Conservation (phyloP, 2,888 invertebrate genomes). For the Abrostola tripartita region DNA sequence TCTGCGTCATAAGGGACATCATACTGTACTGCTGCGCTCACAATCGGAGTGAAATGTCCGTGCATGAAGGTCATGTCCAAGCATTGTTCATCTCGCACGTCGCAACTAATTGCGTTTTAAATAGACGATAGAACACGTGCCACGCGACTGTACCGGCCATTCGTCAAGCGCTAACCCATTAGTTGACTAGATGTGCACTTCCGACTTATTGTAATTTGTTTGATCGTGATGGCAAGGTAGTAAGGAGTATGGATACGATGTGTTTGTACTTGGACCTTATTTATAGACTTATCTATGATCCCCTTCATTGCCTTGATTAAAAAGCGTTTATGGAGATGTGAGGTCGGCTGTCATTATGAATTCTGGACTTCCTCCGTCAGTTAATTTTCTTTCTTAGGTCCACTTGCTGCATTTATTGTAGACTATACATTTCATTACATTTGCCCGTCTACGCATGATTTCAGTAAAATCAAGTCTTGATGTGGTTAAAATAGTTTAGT, state of each 20-base stretch:
- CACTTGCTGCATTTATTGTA: too few relatives aligned
- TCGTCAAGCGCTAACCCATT: slow-evolving; percentile 18
- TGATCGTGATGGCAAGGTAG: slow-evolving; percentile 12
- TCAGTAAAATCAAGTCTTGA: too few relatives aligned
- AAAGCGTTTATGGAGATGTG: slow-evolving; percentile 11
- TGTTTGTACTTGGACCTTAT: too few relatives aligned
- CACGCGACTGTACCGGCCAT: slow-evolving; percentile 21
- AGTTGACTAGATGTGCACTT: slow-evolving; percentile 24
- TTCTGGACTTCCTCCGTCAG: slow-evolving; percentile 14
- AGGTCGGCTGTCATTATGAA: slow-evolving; percentile 25
- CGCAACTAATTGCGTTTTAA: slow-evolving; percentile 44
- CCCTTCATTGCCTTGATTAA: too few relatives aligned
- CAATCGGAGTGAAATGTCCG: slow-evolving; percentile 37
- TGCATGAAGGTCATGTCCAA: slow-evolving; percentile 36
- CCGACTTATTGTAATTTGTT: slow-evolving; percentile 40
- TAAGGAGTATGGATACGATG: slow-evolving; percentile 1
- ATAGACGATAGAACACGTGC: slow-evolving; percentile 20
- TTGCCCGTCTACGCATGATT: too few relatives aligned
- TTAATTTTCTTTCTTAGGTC: slow-evolving; percentile 5
- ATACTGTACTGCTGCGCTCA: slow-evolving; percentile 20
- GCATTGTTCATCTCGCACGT: slow-evolving; percentile 41
- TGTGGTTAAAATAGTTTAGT: too few relatives aligned
- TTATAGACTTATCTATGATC: too few relatives aligned
- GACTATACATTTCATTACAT: too few relatives aligned
- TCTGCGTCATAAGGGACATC: slow-evolving; percentile 21